These are phyloP conservation scores for Scolopax mira DNA, from an alignment of 2,113 vertebrate genomes.

Conservation along the genomic window DNA sequence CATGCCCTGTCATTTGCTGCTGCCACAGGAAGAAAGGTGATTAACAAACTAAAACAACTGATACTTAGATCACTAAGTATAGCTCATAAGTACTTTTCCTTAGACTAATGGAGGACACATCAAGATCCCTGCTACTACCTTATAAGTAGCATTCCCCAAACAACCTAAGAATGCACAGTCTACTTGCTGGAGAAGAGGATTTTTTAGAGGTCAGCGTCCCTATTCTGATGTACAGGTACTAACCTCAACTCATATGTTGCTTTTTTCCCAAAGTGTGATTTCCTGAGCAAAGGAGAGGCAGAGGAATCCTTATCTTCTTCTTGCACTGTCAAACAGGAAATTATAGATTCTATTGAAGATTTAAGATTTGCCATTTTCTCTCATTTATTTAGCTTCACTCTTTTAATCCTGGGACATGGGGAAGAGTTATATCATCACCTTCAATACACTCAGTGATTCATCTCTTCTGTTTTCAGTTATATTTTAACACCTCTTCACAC, in stretches of 20 bases:
- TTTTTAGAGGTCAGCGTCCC: neutral
- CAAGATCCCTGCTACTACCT: neutral
- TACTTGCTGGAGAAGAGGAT: neutral
- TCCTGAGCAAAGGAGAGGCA: neutral
- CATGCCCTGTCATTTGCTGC: neutral
- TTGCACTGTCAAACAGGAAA: neutral
- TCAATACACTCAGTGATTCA: neutral
- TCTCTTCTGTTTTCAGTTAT: neutral
- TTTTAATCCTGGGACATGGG: neutral
- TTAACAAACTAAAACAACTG: neutral
- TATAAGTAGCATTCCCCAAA: neutral
- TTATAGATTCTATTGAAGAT: neutral
- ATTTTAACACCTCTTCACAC: neutral
- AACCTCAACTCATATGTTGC: neutral
- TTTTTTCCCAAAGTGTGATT: neutral
- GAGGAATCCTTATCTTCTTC: neutral
- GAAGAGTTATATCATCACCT: neutral
- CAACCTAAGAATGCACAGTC: neutral
- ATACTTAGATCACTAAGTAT: neutral
- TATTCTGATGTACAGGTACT: neutral
- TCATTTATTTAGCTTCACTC: neutral
- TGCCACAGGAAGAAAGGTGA: neutral
- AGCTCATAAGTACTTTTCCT: neutral
- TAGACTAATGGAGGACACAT: neutral
- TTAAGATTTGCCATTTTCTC: neutral